A percentile compares a stretch with the other conserved stretches of the same genome.
These are phyloP conservation scores for Vultur gryphus DNA, from an alignment of 2,797 vertebrate species.

Conservation along the genomic window DNA sequence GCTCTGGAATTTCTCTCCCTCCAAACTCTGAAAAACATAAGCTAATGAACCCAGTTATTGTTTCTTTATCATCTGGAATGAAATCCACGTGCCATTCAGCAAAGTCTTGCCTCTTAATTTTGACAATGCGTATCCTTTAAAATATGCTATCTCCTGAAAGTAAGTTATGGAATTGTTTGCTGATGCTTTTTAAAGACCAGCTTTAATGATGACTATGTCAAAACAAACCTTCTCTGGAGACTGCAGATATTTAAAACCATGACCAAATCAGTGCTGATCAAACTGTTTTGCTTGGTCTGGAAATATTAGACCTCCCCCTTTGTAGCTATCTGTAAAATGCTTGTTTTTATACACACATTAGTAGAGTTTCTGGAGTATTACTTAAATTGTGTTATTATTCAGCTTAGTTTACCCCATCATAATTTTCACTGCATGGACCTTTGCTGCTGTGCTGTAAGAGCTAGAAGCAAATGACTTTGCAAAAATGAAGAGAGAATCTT, in stretches of 20 bases:
- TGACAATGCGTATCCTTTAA: not conserved
- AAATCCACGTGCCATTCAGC: not conserved
- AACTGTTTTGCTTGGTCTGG: not conserved
- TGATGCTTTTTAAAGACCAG: not conserved
- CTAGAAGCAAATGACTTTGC: constrained; percentile 46
- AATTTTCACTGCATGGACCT: not conserved
- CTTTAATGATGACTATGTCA: not conserved
- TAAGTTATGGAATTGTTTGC: not conserved
- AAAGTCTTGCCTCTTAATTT: not conserved
- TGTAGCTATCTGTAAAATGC: not conserved
- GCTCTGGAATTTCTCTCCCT: not conserved
- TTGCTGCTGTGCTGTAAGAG: not conserved
- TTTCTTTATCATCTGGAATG: not conserved
- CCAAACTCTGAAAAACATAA: not conserved
- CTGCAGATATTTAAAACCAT: not conserved
- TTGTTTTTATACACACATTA: not conserved
- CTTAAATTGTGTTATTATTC: not conserved
- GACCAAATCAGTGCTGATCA: not conserved
- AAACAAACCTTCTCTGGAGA: constrained; percentile 2
- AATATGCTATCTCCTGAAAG: not conserved
- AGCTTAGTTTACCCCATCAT: not conserved
- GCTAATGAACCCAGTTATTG: not conserved
- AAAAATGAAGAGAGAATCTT: constrained; percentile 43
- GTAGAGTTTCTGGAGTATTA: not conserved
- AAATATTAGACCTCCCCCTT: not conserved